phyloP scores from a whole-genome alignment of 30 jellyfish, hydroid and myxozoan genomes.

The Phacellophora camtschatica region DNA sequence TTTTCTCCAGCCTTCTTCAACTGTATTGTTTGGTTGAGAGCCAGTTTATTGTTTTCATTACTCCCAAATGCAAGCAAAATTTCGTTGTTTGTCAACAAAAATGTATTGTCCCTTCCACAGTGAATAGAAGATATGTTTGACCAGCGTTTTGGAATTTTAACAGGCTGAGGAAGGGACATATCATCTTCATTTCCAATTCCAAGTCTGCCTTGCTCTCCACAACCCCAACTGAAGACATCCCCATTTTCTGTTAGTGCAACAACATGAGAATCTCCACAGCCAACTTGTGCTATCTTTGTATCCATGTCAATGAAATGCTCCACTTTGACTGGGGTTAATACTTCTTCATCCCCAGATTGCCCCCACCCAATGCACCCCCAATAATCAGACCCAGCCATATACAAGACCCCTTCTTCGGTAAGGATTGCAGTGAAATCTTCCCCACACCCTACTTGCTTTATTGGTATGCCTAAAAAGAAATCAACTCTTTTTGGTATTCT shows the following conservation, averaged over 20 bases:
- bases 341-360: slow-evolving; percentile 68
- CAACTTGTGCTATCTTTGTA: slow-evolving; percentile 46
- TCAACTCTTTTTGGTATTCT: slow-evolving; percentile 89
- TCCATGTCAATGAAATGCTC: slow-evolving; percentile 38
- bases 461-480: slow-evolving; percentile 84
- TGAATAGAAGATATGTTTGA: slow-evolving; percentile 36
- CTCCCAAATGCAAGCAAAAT: slow-evolving; percentile 82
- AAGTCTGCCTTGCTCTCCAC: slow-evolving; percentile 93
- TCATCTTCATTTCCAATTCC: slow-evolving; percentile 86
- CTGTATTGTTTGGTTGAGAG: slow-evolving; percentile 80
- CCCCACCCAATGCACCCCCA: slow-evolving; percentile 96
- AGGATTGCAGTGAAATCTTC: slow-evolving; percentile 95
- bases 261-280: slow-evolving; percentile 91
- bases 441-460: slow-evolving; percentile 93
- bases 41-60: slow-evolving; percentile 84
- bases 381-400: slow-evolving; percentile 90
- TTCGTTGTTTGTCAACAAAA: slow-evolving; percentile 63
- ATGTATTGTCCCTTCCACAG: slow-evolving; percentile 92
- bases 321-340: slow-evolving; percentile 67
- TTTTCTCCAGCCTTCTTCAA: slow-evolving; percentile 28
- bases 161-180: slow-evolving; percentile 60
- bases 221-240: slow-evolving; percentile 88
- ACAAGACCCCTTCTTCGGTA: slow-evolving; percentile 77
- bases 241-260: slow-evolving; percentile 76
- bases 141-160: slow-evolving; percentile 54